Percentiles rank a stretch among this genome's conserved stretches.
These are phyloP conservation scores for Microtus richardsoni DNA, from an alignment of 2,113 vertebrate species.

Conservation along the genomic window DNA sequence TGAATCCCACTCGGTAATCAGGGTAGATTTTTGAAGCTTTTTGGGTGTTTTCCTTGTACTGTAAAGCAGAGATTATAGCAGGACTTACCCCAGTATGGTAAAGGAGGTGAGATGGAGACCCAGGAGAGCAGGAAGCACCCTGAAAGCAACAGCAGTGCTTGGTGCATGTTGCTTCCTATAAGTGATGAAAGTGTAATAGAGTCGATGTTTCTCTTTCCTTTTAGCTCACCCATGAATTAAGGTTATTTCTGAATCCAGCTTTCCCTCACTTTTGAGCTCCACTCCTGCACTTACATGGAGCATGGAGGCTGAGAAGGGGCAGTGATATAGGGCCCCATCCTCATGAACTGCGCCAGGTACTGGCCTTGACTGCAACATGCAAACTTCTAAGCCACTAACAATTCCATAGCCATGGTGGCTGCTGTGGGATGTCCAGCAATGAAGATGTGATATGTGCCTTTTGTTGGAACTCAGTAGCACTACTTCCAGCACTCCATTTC, in stretches of 20 bases:
- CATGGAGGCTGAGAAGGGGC: background rate
- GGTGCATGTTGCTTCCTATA: background rate
- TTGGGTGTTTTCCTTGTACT: background rate
- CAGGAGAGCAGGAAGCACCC: background rate
- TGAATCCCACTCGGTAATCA: background rate
- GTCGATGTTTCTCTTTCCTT: background rate
- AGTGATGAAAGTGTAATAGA: background rate
- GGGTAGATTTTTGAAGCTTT: background rate
- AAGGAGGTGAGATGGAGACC: background rate
- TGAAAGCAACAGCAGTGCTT: too few relatives aligned
- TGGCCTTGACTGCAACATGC: background rate
- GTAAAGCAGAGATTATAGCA: background rate
- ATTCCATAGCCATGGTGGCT: background rate
- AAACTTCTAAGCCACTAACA: background rate
- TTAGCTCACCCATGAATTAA: background rate
- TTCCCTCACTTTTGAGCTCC: background rate
- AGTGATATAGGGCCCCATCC: background rate
- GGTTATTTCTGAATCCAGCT: background rate
- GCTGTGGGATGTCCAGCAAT: background rate
- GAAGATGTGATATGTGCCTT: constrained; percentile 10
- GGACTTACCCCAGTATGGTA: background rate
- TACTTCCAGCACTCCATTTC: background rate
- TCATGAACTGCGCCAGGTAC: background rate
- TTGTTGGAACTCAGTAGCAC: background rate
- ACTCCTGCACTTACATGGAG: background rate